Percentiles rank a stretch among this genome's conserved stretches.
Evolutionary conservation across 2,797 vertebrate genomes (phyloP).

Genomic region (Platalea minor): DNA sequence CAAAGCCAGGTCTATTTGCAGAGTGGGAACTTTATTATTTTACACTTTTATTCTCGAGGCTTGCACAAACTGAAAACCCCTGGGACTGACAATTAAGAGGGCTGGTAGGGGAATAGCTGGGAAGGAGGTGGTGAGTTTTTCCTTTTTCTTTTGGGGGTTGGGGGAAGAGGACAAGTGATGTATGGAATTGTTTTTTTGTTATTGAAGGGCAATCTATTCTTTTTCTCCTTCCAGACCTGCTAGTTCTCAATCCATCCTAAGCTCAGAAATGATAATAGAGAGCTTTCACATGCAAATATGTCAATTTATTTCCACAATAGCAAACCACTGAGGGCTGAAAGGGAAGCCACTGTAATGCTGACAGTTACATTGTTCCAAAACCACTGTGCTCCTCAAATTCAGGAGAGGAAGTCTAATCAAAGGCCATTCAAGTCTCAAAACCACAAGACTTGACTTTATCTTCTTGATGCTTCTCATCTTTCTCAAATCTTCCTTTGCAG

Average conservation of each 20-base stretch:
- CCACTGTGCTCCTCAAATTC: background rate
- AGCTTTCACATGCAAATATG: conserved; percentile 60
- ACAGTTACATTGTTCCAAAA: background rate
- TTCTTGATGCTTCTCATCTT: background rate
- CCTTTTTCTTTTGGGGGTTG: background rate
- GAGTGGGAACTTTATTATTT: background rate
- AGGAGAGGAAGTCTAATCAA: conserved; percentile 12
- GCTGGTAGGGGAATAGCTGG: background rate
- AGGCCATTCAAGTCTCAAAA: background rate
- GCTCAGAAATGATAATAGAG: background rate
- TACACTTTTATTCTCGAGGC: accelerated
- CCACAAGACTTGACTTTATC: background rate
- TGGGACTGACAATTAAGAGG: background rate
- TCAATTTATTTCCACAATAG: conserved; percentile 44
- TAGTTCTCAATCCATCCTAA: background rate
- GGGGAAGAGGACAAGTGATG: background rate
- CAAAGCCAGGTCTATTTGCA: background rate
- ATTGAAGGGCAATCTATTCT: background rate
- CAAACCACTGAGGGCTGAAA: background rate
- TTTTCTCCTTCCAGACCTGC: background rate
- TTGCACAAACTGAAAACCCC: background rate
- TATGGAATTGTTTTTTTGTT: background rate
- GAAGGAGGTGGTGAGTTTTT: background rate
- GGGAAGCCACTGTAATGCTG: background rate
- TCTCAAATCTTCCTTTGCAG: background rate